phyloP scores from a whole-genome alignment of 2,888 invertebrate species.

The Lymantria dispar region DNA sequence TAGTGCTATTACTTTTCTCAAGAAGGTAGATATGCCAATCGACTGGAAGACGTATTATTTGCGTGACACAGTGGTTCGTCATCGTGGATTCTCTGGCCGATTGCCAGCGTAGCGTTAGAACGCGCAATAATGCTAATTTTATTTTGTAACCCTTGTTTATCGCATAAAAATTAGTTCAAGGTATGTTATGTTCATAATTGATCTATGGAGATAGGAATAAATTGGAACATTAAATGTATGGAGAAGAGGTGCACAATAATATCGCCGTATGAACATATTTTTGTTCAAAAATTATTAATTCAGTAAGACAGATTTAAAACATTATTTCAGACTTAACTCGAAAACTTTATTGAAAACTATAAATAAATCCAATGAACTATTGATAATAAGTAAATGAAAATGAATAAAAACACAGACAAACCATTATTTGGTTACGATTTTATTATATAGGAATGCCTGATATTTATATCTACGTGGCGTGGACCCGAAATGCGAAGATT shows the following conservation, averaged over 20 bases:
- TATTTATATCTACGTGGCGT: not conserved
- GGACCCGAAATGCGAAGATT: not conserved
- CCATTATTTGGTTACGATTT: not conserved
- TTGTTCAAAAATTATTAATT: no score
- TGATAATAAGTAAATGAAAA: not conserved
- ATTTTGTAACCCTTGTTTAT: constrained; percentile 73
- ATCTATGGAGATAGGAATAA: not conserved
- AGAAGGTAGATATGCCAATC: constrained; percentile 21
- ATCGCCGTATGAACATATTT: no score
- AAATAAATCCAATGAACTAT: no score
- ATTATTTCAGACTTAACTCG: no score
- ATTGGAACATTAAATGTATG: not conserved
- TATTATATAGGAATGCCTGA: not conserved
- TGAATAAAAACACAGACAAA: not conserved
- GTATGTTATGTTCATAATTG: constrained; percentile 24
- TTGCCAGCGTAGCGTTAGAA: constrained; percentile 51
- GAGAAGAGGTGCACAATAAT: no score
- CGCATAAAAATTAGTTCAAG: constrained; percentile 54
- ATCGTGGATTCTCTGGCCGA: constrained; percentile 55
- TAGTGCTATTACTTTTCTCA: not conserved
- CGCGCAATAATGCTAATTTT: constrained; percentile 61
- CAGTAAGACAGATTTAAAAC: no score
- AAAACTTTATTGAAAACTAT: no score
- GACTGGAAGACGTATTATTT: constrained; percentile 45
- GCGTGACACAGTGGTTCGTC: constrained; percentile 61